Evolutionary conservation across 1,140 invertebrate genomes (phyloP).

Genomic region (Bombus sylvicola): DNA sequence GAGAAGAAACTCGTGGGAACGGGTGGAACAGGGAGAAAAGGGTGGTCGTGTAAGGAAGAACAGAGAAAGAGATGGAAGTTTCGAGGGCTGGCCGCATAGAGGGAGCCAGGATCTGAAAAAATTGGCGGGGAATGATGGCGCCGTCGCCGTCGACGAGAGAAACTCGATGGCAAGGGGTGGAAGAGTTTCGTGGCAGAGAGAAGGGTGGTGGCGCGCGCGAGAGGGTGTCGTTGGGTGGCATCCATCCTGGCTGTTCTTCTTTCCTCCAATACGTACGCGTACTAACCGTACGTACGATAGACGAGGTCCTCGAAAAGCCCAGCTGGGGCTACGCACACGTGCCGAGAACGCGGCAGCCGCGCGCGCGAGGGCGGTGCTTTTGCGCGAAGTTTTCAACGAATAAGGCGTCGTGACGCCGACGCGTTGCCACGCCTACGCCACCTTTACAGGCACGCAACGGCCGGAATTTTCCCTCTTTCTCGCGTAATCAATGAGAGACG

Average conservation of each 20-base stretch:
- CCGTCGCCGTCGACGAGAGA: slow-evolving; percentile 63
- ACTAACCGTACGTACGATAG: slow-evolving; percentile 51
- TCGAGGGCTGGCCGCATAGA: slow-evolving; percentile 52
- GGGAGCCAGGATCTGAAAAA: slow-evolving; percentile 70
- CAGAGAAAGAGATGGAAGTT: slow-evolving; percentile 54
- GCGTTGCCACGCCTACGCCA: slow-evolving; percentile 81
- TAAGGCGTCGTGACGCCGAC: slow-evolving; percentile 80
- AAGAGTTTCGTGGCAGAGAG: slow-evolving; percentile 25
- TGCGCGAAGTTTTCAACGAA: slow-evolving; percentile 83
- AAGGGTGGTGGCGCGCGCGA: slow-evolving; percentile 35
- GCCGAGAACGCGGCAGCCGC: slow-evolving; percentile 65
- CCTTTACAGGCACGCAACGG: slow-evolving; percentile 74
- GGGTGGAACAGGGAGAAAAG: slow-evolving; percentile 18
- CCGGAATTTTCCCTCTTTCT: slow-evolving; percentile 82
- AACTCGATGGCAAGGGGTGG: slow-evolving; percentile 44
- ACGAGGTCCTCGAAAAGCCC: slow-evolving; percentile 60
- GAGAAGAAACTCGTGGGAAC: neutral
- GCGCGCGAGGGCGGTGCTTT: slow-evolving; percentile 80
- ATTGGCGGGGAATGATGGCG: slow-evolving; percentile 73
- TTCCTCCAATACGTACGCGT: slow-evolving; percentile 60
- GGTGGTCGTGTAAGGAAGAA: slow-evolving; percentile 23
- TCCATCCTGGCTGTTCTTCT: slow-evolving; percentile 63
- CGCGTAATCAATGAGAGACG: slow-evolving; percentile 82
- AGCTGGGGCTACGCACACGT: slow-evolving; percentile 68
- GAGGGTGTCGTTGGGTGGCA: slow-evolving; percentile 34